Evolutionary conservation across 1,140 invertebrate species (phyloP), one percentile per base, ranked within the genome.

Genomic region (Drosophila busckii): DNA sequence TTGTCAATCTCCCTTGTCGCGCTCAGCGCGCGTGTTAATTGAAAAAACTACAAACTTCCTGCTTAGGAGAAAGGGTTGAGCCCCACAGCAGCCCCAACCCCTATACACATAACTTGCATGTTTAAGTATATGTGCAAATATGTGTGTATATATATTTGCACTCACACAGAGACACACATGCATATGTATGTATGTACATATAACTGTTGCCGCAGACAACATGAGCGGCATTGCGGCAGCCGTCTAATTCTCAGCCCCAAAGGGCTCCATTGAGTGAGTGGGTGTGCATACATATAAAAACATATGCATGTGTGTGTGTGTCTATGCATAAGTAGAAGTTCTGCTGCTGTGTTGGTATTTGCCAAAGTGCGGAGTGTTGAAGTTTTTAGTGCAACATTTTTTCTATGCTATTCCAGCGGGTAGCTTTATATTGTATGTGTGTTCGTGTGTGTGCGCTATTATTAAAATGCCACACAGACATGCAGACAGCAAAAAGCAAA

Each of bases 361-460:
- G 65, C 65, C 60, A 70, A 60, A 66, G 67, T 71, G 71, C 63
- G 71, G 75, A n/a, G 73, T 42, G 73, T 69, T 82, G 69, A 80
- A 82, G 73, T 80, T 80, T 80, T 73, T 69, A 80, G 75, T 80
- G 73, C 75, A 82, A 65, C 58, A 82, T 80, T 80, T 75, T 71
- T 75, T 52, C 23, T 35, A 41, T 55, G 25, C 38, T 50, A 54
- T 59, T 80, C 73, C 73, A 80, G 68, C 46, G 64, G 75, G 73
- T 82, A 75, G 75, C 82, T 80, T 80, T 69, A 55, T 69, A 73
- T 52, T 56, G 65, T 62, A 40, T 61, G 37, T 61, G 41, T 54
- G 31, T 46, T 22, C 49, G 48, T 64, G 15, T 28, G 15, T 31
- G 38, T 59, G 58, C 13, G 64, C 73, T 80, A 80, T 80, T 80